Base-by-base conservation (phyloP, 1,140 invertebrate genomes). In the Linepithema humile region DNA sequence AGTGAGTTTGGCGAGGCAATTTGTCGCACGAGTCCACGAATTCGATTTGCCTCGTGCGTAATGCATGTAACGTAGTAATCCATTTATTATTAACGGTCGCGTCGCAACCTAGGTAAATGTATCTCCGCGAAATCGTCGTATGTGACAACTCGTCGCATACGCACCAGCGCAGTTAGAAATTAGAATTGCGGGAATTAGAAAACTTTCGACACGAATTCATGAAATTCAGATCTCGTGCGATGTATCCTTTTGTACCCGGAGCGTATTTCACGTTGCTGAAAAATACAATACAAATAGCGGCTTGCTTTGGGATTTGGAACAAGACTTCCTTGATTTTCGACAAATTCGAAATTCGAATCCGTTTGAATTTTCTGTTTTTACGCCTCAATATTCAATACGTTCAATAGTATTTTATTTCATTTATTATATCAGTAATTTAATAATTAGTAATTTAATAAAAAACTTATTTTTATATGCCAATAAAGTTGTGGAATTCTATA, bases 161-260 rank as follows among this genome's bases (percentile, higher is more conserved):
- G n/a, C n/a, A n/a, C n/a, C n/a, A n/a, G n/a, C n/a, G n/a, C n/a
- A n/a, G n/a, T n/a, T n/a, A n/a, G n/a, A n/a, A n/a, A n/a, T n/a
- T n/a, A n/a, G n/a, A n/a, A n/a, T n/a, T n/a, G 4, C 23, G 69
- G 17, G 23, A 67, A 78, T 78, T 67, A 67, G 60, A 67, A 78
- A 67, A 78, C 75, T 78, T 67, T 6, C 69, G 43, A 48, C 5
- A 12, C 40, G n/a, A 67, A 67, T 78, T 78, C 40, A 78, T 78
- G 75, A 78, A 78, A 78, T 78, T 78, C 75, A 78, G 17, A 67
- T 67, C 60, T 40, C 53, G 23, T 20, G 23, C n/a, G 6, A 72
- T n/a, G 38, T 32, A 9, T 7, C 32, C 10, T 12, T 9, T 20
- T 4, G 35, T 60, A 23, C 1, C 9, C 35, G 62, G 53, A 53